Base-by-base conservation (phyloP, 2,797 vertebrate species). In the Acanthurus tractus region DNA sequence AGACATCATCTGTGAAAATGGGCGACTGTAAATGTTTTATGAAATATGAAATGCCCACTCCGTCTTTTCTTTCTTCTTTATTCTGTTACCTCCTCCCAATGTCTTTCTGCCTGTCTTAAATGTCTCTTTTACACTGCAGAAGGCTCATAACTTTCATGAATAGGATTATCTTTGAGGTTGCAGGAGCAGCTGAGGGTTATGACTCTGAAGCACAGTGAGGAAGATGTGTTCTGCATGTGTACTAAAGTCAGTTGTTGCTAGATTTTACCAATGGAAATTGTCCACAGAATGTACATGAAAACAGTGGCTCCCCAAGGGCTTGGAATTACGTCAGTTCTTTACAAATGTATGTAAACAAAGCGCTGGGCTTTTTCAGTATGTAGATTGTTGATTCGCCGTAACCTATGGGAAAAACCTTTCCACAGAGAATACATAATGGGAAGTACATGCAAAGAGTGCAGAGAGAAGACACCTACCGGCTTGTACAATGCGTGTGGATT, bases 161-260 rank as follows among this genome's bases (percentile, higher is more conserved):
- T 78, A 66, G 58, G 73, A 86, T 86, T 79, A 81, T 76, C 29
- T 74, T 63, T 61, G 73, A 84, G 67, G 68, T 56, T 48, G 63
- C 77, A 69, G 72, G 72, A 84, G 64, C 81, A 89, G 76, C 79
- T 86, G 81, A 81, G 58, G 68, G 12, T 73, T 67, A 84, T 76
- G 73, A 78, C 53, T 83, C 78, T 85, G 55, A 57, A 87, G 63
- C 55, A 52, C 10, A 74, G 75, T 57, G 45, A 62, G 56, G 50
- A 48, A 84, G 88, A 88, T 86, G 65, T 87, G 77, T 76, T 88
- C 56, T 83, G 9, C 57, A 79, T 90, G 88, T 84, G 70, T 70
- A 12, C 76, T 72, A 44, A 68, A 76, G 70, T 76, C 76, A 70
- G 58, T 82, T 46, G 54, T 44, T 73, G 85, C 61, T 69, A 87